Base-by-base conservation (phyloP, 2,113 vertebrate species). In the Lagenorhynchus albirostris region DNA sequence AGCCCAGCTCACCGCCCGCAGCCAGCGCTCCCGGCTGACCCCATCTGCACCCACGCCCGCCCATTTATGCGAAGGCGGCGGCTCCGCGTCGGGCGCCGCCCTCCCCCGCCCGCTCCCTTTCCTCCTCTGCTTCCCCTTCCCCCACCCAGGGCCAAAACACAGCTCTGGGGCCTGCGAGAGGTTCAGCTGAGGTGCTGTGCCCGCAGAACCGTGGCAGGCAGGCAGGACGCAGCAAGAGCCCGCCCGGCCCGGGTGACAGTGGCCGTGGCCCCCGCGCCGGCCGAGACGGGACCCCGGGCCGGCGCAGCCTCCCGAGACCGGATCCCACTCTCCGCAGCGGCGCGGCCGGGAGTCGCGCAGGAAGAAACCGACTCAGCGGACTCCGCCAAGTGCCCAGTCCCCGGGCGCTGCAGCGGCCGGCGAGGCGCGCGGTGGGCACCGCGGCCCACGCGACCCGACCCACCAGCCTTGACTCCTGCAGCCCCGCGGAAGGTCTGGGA, bases 1-100 rank as follows among this genome's bases (percentile, higher is more conserved):
- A 50, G 33, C 1, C 0, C 81, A 0, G 60, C 14, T 15, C 50
- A 1, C 1, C 0, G 38, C 23, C 70, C 18, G 60, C 17, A 5
- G 65, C 70, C 36, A 0, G 62, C 21, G 29, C 82, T 1, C 1
- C 33, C 55, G 13, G 13, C 53, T 23, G 2, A 80, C 83, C 70
- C n/a, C 36, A 0, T 23, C 36, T 0, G 62, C 77, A 4, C 82
- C 86, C 15, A 10, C 83, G 15, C 85, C 62, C 60, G 92, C 79
- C 93, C 58, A 62, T 71, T 77, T 63, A 68, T 33, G 38, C 63
- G n/a, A 67, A 89, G 83, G 79, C 82, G 58, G 90, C 1, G 41
- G 25, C 86, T 87, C 87, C 84, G 55, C 89, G 80, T 84, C 84
- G 79, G 0, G 77, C 77, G 11, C 29, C 5, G 71, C 70, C 71